These are phyloP conservation scores for Anodontia alba DNA, from an alignment of 2,888 invertebrate genomes.

Conservation along the genomic window DNA sequence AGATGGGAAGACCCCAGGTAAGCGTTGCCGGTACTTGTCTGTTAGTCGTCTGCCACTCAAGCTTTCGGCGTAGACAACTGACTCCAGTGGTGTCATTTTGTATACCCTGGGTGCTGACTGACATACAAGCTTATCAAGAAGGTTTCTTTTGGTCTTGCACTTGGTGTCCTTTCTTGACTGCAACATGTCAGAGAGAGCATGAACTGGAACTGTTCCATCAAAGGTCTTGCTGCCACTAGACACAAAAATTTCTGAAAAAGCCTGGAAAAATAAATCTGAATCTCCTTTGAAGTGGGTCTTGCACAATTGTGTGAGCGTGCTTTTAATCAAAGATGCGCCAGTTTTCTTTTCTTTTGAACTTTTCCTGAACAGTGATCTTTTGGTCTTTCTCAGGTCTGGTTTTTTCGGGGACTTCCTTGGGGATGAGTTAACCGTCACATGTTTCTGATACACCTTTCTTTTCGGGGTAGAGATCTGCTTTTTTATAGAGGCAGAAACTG, in stretches of 20 bases:
- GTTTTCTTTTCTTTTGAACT: background rate
- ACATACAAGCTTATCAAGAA: background rate
- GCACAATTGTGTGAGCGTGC: background rate
- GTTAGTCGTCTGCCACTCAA: background rate
- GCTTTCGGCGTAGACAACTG: background rate
- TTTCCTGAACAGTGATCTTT: background rate
- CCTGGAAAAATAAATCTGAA: background rate
- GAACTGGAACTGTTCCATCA: background rate
- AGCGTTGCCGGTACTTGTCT: constrained; percentile 8
- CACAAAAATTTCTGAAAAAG: background rate
- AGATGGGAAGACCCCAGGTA: constrained; percentile 8
- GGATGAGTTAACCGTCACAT: background rate
- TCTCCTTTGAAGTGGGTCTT: background rate
- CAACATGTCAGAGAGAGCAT: background rate
- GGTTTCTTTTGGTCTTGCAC: background rate
- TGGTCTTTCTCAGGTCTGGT: background rate
- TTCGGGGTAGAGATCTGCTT: background rate
- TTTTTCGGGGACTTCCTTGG: no score
- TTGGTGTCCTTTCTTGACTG: background rate
- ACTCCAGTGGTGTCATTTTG: background rate
- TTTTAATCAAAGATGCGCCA: background rate
- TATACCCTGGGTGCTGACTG: constrained; percentile 5
- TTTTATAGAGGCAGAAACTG: background rate
- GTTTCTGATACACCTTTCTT: background rate
- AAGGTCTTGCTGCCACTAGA: background rate